Evolutionary conservation across 2,888 invertebrate genomes (phyloP).

Genomic region (Opisthograptis luteolata): DNA sequence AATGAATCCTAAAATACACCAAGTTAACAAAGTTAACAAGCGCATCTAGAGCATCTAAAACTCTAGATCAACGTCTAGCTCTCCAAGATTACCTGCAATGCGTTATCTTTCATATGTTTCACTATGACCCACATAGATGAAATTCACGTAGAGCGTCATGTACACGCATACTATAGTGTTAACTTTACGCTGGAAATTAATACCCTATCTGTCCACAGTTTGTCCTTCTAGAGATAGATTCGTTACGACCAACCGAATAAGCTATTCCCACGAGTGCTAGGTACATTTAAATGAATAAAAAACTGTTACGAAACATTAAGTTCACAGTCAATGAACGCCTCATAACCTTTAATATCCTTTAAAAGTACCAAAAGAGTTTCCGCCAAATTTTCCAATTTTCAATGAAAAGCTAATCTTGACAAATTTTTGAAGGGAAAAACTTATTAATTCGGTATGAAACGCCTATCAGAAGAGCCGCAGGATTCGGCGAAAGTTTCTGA

Average conservation of each 20-base stretch:
- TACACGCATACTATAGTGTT: too few relatives aligned
- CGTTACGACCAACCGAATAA: too few relatives aligned
- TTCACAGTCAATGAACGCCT: constrained; percentile 7
- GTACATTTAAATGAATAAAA: too few relatives aligned
- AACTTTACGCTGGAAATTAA: too few relatives aligned
- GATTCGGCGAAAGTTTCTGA: constrained; percentile 12
- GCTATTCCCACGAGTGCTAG: too few relatives aligned
- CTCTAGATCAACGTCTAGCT: background rate
- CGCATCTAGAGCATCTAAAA: constrained; percentile 3
- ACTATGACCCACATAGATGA: background rate
- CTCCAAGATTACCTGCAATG: constrained; percentile 6
- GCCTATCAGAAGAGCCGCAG: constrained; percentile 9
- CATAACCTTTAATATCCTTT: background rate
- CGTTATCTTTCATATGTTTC: constrained; percentile 5
- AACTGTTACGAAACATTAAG: too few relatives aligned
- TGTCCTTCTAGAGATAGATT: too few relatives aligned
- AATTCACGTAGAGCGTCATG: too few relatives aligned
- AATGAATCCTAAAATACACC: too few relatives aligned
- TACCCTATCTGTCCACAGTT: too few relatives aligned
- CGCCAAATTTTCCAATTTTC: constrained; percentile 7
- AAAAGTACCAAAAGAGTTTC: constrained; percentile 10
- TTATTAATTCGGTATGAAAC: constrained; percentile 13
- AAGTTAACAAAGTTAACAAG: too few relatives aligned
- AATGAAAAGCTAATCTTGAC: constrained; percentile 17
- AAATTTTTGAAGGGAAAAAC: constrained; percentile 14